Base-by-base conservation (phyloP, 2,113 vertebrate species). In the Pollachius pollachius region DNA sequence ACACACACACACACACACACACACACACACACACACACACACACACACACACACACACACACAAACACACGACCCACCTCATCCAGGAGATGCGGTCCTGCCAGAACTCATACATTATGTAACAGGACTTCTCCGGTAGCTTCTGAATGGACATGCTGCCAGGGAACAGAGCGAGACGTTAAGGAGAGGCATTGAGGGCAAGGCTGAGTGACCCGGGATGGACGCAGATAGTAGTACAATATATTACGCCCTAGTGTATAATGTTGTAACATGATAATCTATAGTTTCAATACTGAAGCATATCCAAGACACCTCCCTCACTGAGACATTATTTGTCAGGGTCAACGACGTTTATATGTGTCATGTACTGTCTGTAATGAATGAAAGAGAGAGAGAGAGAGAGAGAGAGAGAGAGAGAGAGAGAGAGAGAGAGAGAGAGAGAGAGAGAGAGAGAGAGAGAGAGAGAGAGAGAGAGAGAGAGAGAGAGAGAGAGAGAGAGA, bases 71-170 rank as follows among this genome's bases (percentile, higher is more conserved):
- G 2, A 88, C 71, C 70, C 85, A 98, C 96, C 95, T 96, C 89
- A 94, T 96, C 97, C 97, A 98, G n/a, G 97, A 95, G 76, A 94
- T 84, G 67, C 94, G 94, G 6, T 97, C 94, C 88, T 91, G 92
- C 96, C 96, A 98, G 89, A 97, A 96, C 88, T 98, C 95, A 23
- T 96, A 96, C 4, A 98, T 91, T 85, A 94, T 94, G 88, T 95
- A 97, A 89, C 93, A 94, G 75, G 89, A 88, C 74, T 93, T 93
- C 60, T 92, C 93, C 0, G 84, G 85, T 85, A 94, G 89, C 91
- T 95, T 96, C 91, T 95, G 95, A 82, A 94, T 81, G 1, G 95
- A 96, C 80, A 97, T 93, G 5, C 95, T 97, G 90, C 1, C 54
- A 73, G 76, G 57, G 57, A 64, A 60, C 68, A 13, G 34, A 69